Evolutionary conservation across 2,888 invertebrate genomes (phyloP).

Genomic region (Listrodromus nycthemerus): DNA sequence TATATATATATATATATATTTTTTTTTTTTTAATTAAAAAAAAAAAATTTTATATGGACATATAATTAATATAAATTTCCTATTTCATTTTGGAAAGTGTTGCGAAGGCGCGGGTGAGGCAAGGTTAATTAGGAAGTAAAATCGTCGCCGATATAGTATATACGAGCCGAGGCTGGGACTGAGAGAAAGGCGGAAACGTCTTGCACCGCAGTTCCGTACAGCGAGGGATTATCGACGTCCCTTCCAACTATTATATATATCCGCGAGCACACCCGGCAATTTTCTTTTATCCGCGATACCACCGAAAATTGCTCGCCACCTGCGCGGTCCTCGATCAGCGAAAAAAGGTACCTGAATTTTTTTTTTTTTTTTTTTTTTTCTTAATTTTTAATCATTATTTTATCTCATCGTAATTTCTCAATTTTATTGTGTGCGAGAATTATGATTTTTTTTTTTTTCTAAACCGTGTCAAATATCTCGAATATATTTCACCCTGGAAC

Average conservation of each 20-base stretch:
- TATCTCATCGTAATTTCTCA: too few relatives aligned
- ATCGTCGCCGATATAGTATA: conserved; percentile 41
- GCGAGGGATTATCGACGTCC: conserved; percentile 57
- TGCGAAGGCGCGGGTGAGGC: conserved; percentile 26
- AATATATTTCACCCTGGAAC: too few relatives aligned
- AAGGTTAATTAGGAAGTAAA: conserved; percentile 63
- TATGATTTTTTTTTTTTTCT: too few relatives aligned
- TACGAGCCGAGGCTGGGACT: conserved; percentile 33
- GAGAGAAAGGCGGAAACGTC: conserved; percentile 70
- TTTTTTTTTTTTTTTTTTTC: too few relatives aligned
- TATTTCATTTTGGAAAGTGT: conserved; percentile 3
- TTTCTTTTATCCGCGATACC: background rate
- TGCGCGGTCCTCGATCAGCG: background rate
- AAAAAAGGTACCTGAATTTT: background rate
- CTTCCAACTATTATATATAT: conserved; percentile 24
- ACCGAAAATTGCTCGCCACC: conserved; percentile 20
- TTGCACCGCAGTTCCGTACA: conserved; percentile 9
- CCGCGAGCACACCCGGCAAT: conserved; percentile 10
- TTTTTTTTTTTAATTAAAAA: too few relatives aligned
- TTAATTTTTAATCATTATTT: too few relatives aligned
- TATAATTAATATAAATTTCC: background rate
- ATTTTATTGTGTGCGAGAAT: too few relatives aligned
- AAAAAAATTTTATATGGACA: too few relatives aligned
- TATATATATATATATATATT: background rate
- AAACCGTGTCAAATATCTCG: too few relatives aligned